phyloP scores from a whole-genome alignment of 2,113 vertebrate genomes.

The Chauna torquata region DNA sequence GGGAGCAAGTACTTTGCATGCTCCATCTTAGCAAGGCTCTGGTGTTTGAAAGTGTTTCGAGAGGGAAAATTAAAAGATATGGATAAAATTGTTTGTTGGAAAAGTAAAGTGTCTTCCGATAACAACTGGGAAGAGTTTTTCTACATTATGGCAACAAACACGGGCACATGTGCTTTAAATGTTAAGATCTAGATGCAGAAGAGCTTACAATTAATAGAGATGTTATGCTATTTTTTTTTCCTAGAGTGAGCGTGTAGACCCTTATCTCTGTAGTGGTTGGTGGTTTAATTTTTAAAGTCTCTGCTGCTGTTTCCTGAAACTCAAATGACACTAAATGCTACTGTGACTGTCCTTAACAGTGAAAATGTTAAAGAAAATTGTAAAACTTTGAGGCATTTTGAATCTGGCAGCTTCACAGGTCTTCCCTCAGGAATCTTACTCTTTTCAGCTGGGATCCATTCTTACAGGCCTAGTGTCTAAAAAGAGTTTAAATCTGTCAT shows the following conservation, averaged over 20 bases:
- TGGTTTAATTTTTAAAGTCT: background rate
- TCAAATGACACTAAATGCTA: background rate
- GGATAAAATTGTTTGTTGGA: background rate
- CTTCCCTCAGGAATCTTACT: background rate
- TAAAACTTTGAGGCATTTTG: background rate
- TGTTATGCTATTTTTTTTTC: background rate
- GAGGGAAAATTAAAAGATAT: background rate
- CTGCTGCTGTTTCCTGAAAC: background rate
- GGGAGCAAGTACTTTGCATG: background rate
- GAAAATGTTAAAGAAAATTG: background rate
- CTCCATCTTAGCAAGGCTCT: background rate
- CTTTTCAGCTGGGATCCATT: background rate
- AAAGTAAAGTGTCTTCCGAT: background rate
- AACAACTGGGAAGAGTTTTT: background rate
- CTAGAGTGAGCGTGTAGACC: background rate
- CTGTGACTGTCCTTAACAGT: background rate
- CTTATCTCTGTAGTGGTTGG: background rate
- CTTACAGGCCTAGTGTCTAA: background rate
- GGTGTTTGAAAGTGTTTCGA: background rate
- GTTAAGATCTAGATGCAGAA: background rate
- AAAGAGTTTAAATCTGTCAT: background rate
- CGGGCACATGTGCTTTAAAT: background rate
- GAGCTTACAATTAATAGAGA: background rate
- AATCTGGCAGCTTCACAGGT: background rate
- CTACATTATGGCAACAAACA: background rate